phyloP scores from a whole-genome alignment of 2,797 vertebrate species.

The Syngnathus acus region DNA sequence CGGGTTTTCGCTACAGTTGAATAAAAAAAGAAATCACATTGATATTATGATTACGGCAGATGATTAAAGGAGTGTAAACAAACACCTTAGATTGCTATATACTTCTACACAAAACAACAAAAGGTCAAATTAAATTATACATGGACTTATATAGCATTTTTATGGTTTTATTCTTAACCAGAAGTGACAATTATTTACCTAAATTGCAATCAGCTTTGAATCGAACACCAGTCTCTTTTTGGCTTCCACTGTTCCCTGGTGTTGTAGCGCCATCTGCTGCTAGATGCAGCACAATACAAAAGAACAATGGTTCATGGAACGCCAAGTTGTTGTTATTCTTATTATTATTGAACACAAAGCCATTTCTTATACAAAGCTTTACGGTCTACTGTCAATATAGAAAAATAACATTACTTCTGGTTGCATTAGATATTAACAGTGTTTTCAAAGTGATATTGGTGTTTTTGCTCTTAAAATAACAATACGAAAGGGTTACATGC shows the following conservation, averaged over 20 bases:
- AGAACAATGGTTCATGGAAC: slow-evolving; percentile 58
- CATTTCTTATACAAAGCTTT: slow-evolving; percentile 14
- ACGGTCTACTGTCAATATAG: slow-evolving; percentile 17
- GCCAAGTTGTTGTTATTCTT: slow-evolving; percentile 39
- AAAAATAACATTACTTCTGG: slow-evolving; percentile 18
- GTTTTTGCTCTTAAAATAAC: neutral
- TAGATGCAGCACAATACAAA: slow-evolving; percentile 72
- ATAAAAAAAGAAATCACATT: slow-evolving; percentile 15
- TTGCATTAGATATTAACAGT: slow-evolving; percentile 9
- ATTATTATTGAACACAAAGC: slow-evolving; percentile 43
- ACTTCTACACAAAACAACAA: slow-evolving; percentile 24
- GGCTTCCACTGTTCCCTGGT: slow-evolving; percentile 72
- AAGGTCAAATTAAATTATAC: slow-evolving; percentile 26
- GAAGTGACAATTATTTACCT: slow-evolving; percentile 64
- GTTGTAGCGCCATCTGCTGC: slow-evolving; percentile 83
- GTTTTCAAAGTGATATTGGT: neutral
- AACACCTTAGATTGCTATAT: slow-evolving; percentile 18
- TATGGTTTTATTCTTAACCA: slow-evolving; percentile 40
- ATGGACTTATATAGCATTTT: slow-evolving; percentile 29
- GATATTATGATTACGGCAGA: slow-evolving; percentile 15
- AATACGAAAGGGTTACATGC: slow-evolving; percentile 16
- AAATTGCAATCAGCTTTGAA: slow-evolving; percentile 76
- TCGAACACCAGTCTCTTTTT: slow-evolving; percentile 71
- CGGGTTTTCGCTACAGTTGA: slow-evolving; percentile 16
- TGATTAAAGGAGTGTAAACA: slow-evolving; percentile 24